Evolutionary conservation across 2,888 invertebrate species (phyloP), one percentile per base, ranked within the genome.

Genomic region (Drosophila rubida): DNA sequence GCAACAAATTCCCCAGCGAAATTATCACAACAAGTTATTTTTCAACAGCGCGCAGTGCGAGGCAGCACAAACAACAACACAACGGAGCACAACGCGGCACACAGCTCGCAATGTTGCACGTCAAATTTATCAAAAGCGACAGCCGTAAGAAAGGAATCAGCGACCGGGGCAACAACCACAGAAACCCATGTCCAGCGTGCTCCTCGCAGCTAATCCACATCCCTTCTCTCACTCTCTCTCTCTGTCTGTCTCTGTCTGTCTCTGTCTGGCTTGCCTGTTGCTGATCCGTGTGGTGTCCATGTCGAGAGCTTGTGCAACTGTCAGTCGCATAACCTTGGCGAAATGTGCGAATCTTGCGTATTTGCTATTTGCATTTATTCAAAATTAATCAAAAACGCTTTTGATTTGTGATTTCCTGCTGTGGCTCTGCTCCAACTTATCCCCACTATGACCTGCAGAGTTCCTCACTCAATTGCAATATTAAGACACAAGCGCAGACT

Each of bases 401-500:
- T 80, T 90, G 87, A 90, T 87, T 89, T 88, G 90, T 87, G 90
- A 90, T 88, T 90, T 90, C 90, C 90, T 87, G 90, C 90, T 90
- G 90, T 69, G 89, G 65, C 11, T 32, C 32, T 9, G 9, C 27
- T 27, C 27, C 32, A 32, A 32, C n/a, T 32, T 32, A 11, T 32
- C 25, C 25, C 7, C 25, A 4, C 25, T 42, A 44, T 37, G 39
- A 11, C 46, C 46, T 41, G 51, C 51, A 22, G 42, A 58, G 66
- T 22, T 53, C 57, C 57, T 16, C 39, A 32, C 19, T 5, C 27
- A 32, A 42, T n/a, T 39, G 35, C 51, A 19, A 48, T 41, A 49
- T 41, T 49, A 22, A 49, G 30, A 58, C 49, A 42, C 41, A 13
- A 41, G 7, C 22, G 16, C 6, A 37, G 2, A 2, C 13, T 14